Conservation (phyloP, 2,888 invertebrate genomes). For the Blera fallax region DNA sequence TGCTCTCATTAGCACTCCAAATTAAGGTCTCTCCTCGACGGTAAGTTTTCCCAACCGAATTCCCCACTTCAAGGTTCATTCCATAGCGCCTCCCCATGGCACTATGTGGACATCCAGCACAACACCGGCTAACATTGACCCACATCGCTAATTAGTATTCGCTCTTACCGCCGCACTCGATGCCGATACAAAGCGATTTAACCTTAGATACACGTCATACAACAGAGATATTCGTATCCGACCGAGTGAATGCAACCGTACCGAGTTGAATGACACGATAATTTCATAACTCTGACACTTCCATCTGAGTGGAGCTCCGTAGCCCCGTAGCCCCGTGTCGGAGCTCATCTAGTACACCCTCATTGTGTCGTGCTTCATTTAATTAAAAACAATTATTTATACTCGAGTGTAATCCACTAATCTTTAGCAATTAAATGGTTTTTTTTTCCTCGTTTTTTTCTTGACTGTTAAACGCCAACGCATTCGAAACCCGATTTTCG, state of each 20-base stretch:
- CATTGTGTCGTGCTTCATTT: conserved; percentile 47
- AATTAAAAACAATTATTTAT: conserved; percentile 45
- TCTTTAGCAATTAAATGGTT: conserved; percentile 17
- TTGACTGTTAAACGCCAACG: conserved; percentile 18
- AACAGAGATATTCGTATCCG: conserved; percentile 15
- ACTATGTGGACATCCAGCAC: conserved; percentile 10
- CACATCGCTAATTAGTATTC: conserved; percentile 38
- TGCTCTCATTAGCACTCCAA: conserved; percentile 3
- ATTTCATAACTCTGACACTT: conserved; percentile 49
- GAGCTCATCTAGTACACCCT: conserved; percentile 5
- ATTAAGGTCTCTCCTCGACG: background rate
- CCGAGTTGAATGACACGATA: conserved; percentile 55
- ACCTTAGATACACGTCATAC: conserved; percentile 31
- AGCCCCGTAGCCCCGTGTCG: background rate
- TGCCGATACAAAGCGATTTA: conserved; percentile 9
- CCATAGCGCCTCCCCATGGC: conserved; percentile 13
- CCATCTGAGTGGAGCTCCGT: background rate
- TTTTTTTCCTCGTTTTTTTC: background rate
- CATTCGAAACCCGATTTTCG: conserved; percentile 10
- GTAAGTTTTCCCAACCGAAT: background rate
- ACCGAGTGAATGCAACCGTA: conserved; percentile 43
- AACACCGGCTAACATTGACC: conserved; percentile 39
- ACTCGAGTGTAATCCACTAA: conserved; percentile 36
- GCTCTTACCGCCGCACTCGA: conserved; percentile 1
- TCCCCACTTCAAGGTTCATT: conserved; percentile 20